phyloP scores from a whole-genome alignment of 53 echinoderm and acorn worm species.

The Henricia sp. region DNA sequence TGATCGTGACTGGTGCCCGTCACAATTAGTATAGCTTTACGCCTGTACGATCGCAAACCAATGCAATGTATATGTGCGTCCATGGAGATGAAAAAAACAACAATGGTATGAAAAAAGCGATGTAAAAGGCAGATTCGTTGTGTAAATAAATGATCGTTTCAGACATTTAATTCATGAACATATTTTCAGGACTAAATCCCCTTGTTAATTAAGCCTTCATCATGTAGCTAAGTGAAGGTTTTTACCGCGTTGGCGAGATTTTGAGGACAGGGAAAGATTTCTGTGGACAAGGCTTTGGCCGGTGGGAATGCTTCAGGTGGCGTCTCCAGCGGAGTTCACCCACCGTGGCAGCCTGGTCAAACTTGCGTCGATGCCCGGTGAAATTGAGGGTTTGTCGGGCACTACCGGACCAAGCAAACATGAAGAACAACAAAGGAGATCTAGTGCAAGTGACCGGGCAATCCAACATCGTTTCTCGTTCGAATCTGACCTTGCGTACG shows the following conservation, averaged over 20 bases:
- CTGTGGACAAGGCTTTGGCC: neutral
- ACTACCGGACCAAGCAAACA: neutral
- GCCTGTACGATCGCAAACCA: neutral
- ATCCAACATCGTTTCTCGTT: constrained; percentile 64
- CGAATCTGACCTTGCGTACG: constrained; percentile 87
- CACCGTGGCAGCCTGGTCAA: constrained; percentile 45
- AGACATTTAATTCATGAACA: constrained; percentile 8
- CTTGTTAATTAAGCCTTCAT: constrained; percentile 3
- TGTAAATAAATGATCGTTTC: neutral
- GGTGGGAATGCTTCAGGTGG: constrained; percentile 63
- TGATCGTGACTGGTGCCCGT: constrained; percentile 12
- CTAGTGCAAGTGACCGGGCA: constrained; percentile 23
- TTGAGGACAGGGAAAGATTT: constrained; percentile 10
- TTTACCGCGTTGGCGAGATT: neutral
- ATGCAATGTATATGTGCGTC: constrained; percentile 24
- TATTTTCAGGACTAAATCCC: neutral
- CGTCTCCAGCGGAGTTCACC: constrained; percentile 35
- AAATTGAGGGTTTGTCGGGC: constrained; percentile 6
- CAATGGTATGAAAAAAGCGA: neutral
- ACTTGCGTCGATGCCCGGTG: constrained; percentile 54
- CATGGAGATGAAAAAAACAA: constrained; percentile 52
- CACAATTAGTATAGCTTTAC: neutral
- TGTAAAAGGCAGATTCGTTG: neutral
- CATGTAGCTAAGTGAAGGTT: constrained; percentile 4
- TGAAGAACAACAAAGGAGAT: too few species aligned